These are phyloP conservation scores for Drosophila subpulchrella DNA, from an alignment of 1,140 invertebrate genomes.

Conservation along the genomic window DNA sequence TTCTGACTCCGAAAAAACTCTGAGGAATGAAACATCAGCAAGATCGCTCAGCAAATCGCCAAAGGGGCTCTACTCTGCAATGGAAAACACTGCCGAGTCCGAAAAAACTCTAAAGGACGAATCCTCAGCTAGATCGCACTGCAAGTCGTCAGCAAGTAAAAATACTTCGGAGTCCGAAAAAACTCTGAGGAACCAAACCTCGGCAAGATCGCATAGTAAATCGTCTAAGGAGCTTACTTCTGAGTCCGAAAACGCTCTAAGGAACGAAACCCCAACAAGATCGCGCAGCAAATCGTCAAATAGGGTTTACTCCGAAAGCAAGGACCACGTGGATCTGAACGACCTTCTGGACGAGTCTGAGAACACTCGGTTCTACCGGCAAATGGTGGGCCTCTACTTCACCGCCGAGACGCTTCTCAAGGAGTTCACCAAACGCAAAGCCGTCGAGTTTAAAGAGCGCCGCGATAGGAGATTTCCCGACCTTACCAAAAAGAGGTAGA, in stretches of 20 bases:
- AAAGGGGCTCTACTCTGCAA: too few relatives aligned
- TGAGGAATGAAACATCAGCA: too few relatives aligned
- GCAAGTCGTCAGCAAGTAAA: not conserved
- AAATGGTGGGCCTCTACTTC: not conserved
- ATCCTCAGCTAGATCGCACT: not conserved
- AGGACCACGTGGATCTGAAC: not conserved
- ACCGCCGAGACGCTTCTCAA: not conserved
- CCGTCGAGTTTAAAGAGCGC: not conserved
- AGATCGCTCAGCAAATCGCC: not conserved
- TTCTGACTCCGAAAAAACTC: too few relatives aligned
- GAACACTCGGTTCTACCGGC: not conserved
- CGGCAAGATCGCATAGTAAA: not conserved
- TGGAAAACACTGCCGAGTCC: too few relatives aligned
- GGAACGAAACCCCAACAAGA: too few relatives aligned
- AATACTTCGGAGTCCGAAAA: too few relatives aligned
- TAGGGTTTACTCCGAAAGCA: not conserved
- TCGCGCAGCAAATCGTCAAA: not conserved
- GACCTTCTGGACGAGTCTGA: not conserved
- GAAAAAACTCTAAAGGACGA: too few relatives aligned
- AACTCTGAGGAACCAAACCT: too few relatives aligned
- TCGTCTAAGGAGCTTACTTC: too few relatives aligned
- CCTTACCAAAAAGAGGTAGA: not conserved
- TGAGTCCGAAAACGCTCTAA: too few relatives aligned
- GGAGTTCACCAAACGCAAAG: not conserved
- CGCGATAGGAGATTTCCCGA: not conserved